Evolutionary conservation across 2,888 invertebrate genomes (phyloP).

Genomic region (Philereme transversata): DNA sequence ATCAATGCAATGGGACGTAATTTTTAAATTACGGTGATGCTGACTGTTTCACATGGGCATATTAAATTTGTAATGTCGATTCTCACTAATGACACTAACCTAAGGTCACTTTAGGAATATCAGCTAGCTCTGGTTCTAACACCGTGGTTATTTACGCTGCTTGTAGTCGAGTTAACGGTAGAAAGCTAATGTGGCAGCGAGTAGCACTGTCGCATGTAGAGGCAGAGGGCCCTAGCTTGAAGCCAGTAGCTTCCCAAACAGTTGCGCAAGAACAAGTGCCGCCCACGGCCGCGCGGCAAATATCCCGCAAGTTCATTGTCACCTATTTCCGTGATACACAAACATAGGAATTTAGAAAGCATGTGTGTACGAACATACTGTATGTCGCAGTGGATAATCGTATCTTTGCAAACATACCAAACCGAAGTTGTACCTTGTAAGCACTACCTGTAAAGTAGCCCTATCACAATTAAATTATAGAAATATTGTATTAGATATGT

Average conservation of each 20-base stretch:
- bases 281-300: constrained; percentile 57
- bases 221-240: constrained; percentile 46
- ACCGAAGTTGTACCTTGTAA: background rate
- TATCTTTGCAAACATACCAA: constrained; percentile 6
- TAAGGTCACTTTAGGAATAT: background rate
- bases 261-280: constrained; percentile 75
- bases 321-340: constrained; percentile 45
- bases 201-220: constrained; percentile 61
- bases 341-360: constrained; percentile 39
- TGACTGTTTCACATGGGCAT: background rate
- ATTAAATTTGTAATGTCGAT: background rate
- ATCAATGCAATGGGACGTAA: too few species aligned
- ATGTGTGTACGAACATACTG: constrained; percentile 11
- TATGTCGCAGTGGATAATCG: background rate
- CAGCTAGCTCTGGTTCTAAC: background rate
- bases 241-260: constrained; percentile 56
- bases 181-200: constrained; percentile 74
- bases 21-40: too few species aligned
- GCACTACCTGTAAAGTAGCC: too few species aligned
- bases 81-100: background rate
- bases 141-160: constrained; percentile 5
- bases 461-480: too few species aligned
- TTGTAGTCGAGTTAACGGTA: constrained; percentile 72
- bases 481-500: too few species aligned
- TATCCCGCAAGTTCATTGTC: constrained; percentile 76